A percentile compares a stretch with the other conserved stretches of the same genome.
Conservation (phyloP, 2,113 vertebrate species). For the mouse (Mus musculus) region GRCm39 chr14:49915001-49915500, state of each 20-base stretch:
- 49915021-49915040: background rate
- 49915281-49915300: background rate
- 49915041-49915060: slow-evolving; percentile 13
- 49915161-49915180: background rate
- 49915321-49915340: background rate
- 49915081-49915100: background rate
- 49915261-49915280: background rate
- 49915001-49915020: background rate
- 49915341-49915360: slow-evolving; percentile 5
- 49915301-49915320: background rate
- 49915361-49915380: background rate
- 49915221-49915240: background rate
- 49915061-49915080: background rate
- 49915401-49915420: background rate
- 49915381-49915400: background rate
- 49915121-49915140: background rate
- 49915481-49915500: background rate
- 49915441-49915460: slow-evolving; percentile 32
- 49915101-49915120: background rate
- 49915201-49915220: background rate
- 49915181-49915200: background rate
- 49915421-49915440: slow-evolving; percentile 1
- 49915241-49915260: background rate
- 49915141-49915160: background rate
- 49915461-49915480: background rate